Evolutionary conservation across 2,888 invertebrate species (phyloP), one percentile per base, ranked within the genome.

Genomic region (Trichogramma evanescens): DNA sequence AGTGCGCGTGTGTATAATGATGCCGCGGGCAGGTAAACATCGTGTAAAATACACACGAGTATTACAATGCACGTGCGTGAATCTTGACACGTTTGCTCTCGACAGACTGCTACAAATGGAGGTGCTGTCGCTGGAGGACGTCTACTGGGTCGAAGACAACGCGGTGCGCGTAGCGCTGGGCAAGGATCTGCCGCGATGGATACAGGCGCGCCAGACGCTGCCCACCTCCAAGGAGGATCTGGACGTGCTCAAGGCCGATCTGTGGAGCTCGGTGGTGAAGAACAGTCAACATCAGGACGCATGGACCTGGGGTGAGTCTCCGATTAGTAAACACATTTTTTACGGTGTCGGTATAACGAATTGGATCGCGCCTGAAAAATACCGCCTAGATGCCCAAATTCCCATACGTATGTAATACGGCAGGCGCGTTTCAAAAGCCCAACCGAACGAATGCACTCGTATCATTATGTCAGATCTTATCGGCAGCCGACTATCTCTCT

Each of bases 71-170:
- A 26, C 26, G 26, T 26, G 26, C 26, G 26, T 26, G 26, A 26
- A 26, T 26, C 26, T 26, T 1, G 38, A 49, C 49, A 38, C 7
- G 13, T 46, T n/a, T 3, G 9, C 9, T 10, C 9, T 10, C 8
- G 10, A n/a, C 75, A 88, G 89, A 72, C 79, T 92, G 69, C 81
- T 90, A 70, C 86, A 87, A 69, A 84, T 91, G 75, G 92, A 91
- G 79, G 91, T 93, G 51, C 84, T 89, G 55, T 89, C 90, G n/a
- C 77, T 93, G 67, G 93, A 93, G 77, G 93, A 93, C 80, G 92
- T 92, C 42, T 93, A 93, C 79, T 92, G 92, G 92, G 81, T 91
- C 74, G 92, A 93, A 76, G 93, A 93, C 78, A 85, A 86, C 60
- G 85, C 87, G 60, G 89, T 89, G 26, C 86, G 87, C 48, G 85